Conservation (phyloP, 2,797 vertebrate genomes). For the Pseudomugil tenellus region DNA sequence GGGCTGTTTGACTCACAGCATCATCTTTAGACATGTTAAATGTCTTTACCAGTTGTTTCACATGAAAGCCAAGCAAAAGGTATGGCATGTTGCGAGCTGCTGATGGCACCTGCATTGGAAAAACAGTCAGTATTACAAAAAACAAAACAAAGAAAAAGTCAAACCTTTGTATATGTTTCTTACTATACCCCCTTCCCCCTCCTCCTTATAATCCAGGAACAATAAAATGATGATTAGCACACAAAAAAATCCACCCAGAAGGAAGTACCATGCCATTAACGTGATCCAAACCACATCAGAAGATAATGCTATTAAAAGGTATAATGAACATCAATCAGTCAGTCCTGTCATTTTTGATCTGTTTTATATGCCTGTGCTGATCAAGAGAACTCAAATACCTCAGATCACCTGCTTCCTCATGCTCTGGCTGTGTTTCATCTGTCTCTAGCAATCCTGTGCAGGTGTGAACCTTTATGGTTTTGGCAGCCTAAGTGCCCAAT, state of each 20-base stretch:
- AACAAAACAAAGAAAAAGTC: background rate
- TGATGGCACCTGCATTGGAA: too few species aligned
- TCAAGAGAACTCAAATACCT: constrained; percentile 56
- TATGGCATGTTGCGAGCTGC: background rate
- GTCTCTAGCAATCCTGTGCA: constrained; percentile 62
- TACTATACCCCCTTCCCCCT: background rate
- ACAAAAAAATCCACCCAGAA: constrained; percentile 26
- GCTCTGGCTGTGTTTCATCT: constrained; percentile 41
- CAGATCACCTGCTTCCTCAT: constrained; percentile 64
- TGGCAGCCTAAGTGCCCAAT: constrained; percentile 67
- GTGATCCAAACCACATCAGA: constrained; percentile 11
- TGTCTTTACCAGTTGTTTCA: constrained; percentile 6
- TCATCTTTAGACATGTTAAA: constrained; percentile 33
- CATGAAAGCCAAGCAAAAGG: background rate
- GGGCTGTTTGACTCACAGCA: constrained; percentile 61
- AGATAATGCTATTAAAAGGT: constrained; percentile 17
- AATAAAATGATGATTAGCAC: background rate
- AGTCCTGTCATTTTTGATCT: constrained; percentile 17
- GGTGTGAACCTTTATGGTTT: constrained; percentile 79
- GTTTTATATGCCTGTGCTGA: constrained; percentile 32
- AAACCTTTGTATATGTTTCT: background rate
- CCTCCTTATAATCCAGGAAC: background rate
- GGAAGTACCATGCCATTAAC: constrained; percentile 23
- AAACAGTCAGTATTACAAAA: background rate
- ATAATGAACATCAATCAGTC: constrained; percentile 54